Base-by-base conservation (phyloP, 2,888 invertebrate species). In the Octonoba sinensis region DNA sequence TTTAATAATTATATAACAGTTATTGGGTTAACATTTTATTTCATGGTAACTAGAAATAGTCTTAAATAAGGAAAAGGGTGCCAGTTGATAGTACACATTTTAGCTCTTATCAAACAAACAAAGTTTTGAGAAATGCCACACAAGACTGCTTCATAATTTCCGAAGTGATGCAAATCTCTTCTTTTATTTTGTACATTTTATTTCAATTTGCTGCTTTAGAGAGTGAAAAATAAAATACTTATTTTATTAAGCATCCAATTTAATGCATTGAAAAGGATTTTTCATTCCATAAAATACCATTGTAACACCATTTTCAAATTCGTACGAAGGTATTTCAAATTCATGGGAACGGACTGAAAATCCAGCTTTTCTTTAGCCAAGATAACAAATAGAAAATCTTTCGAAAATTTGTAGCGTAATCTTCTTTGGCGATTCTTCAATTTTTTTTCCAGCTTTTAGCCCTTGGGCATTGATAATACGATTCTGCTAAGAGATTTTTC, bases 401-500 rank as follows among this genome's bases (percentile, higher is more conserved):
- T 16, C 20, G 51, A 67, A 75, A 66, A 75, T 75, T 75, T 75
- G 59, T 36, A n/a, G 36, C 24, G 67, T 75, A 75, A 75, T 75
- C 75, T 60, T 62, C 67, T 75, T 67, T 67, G 59, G 60, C 74
- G 24, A 74, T 57, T 74, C 36, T 36, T 56, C 11, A 18, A 47
- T 44, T 44, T 60, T 60, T 46, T 73, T 49, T 44, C 18, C 44
- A 22, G 44, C 20, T 49, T n/a, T 24, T 4, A n/a, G n/a, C 15
- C 46, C n/a, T 60, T 60, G 67, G 51, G 75, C 60, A 67, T 75
- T 67, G 59, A 75, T 67, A 75, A 75, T 75, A 69, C 75, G 67
- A 67, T 75, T 67, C 67, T 54, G 60, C 75, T 67, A 67, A 67
- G 75, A 75, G 75, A 67, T 60, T 75, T 36, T 75, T 75, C 75